Conservation (phyloP, 1,140 invertebrate species). For the Drosophila ficusphila region DNA sequence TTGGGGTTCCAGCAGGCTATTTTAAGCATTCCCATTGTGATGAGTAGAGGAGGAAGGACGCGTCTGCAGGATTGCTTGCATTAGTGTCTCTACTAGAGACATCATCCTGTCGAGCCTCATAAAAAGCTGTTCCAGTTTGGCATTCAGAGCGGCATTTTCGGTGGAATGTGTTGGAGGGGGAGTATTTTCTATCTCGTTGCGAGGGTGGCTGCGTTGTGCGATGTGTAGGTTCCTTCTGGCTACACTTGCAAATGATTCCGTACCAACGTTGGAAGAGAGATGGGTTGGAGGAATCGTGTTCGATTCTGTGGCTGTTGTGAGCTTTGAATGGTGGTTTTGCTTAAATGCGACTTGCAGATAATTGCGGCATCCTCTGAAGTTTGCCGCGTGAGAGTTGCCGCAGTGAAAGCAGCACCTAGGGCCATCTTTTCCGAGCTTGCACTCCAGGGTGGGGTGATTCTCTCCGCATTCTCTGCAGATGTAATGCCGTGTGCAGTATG, state of each 20-base stretch:
- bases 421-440: too few species aligned
- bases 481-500: neutral
- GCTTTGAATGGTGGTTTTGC: neutral
- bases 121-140: neutral
- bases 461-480: neutral
- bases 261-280: conserved; percentile 2
- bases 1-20: conserved; percentile 4
- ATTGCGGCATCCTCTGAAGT: too few species aligned
- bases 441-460: neutral
- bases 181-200: neutral
- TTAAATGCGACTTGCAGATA: neutral
- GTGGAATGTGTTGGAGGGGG: conserved; percentile 1
- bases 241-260: conserved; percentile 2
- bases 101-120: too few species aligned
- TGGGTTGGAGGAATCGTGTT: neutral
- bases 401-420: too few species aligned
- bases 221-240: neutral
- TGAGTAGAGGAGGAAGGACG: too few species aligned
- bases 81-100: too few species aligned
- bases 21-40: conserved; percentile 1
- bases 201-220: too few species aligned
- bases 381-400: too few species aligned
- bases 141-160: neutral
- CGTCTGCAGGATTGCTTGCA: too few species aligned
- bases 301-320: neutral